Evolutionary conservation across 2,797 vertebrate species (phyloP), one percentile per base, ranked within the genome.

Genomic region (Enteromius unitaeniatus): DNA sequence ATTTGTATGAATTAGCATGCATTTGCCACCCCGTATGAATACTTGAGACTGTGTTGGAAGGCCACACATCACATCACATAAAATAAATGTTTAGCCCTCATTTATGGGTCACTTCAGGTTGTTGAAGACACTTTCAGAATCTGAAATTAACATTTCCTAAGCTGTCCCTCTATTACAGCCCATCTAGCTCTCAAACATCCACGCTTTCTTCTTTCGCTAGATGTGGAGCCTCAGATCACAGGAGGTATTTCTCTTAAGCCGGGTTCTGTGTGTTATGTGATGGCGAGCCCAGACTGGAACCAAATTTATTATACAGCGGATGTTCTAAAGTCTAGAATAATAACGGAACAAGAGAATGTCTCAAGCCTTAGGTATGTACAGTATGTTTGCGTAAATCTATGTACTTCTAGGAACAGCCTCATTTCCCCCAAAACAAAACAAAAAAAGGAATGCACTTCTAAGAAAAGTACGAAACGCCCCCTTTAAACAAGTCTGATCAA

Each of bases 401-500:
- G 9, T 69, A 15, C 65, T 58, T 70, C 49, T 40, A 55, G 47
- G 47, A 79, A 80, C 78, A 80, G 49, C 7, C 21, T 58, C 37
- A 37, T 6, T 49, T 47, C 23, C 42, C 14, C 42, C 40, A 31
- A 47, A 34, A 49, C 26, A 64, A 28, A 45, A 42, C 15, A 40
- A 11, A 64, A 62, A 78, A 77, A 28, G 23, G 21, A 69, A 69
- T 53, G 31, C 42, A n/a, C 37, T 51, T 65, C 60, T 34, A 68
- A 2, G 28, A 40, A 51, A 34, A 75, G 51, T 40, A 80, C 47
- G 19, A 58, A 49, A 55, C 68, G 31, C 3, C 62, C 62, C 21
- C 4, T 80, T 37, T 70, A 53, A 40, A 37, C 77, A 64, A 79
- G 68, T 64, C 68, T 67, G 69, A 26, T 45, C 68, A 62, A 37